These are phyloP conservation scores for Actenoides hombroni DNA, from an alignment of 2,113 vertebrate species.

Conservation along the genomic window DNA sequence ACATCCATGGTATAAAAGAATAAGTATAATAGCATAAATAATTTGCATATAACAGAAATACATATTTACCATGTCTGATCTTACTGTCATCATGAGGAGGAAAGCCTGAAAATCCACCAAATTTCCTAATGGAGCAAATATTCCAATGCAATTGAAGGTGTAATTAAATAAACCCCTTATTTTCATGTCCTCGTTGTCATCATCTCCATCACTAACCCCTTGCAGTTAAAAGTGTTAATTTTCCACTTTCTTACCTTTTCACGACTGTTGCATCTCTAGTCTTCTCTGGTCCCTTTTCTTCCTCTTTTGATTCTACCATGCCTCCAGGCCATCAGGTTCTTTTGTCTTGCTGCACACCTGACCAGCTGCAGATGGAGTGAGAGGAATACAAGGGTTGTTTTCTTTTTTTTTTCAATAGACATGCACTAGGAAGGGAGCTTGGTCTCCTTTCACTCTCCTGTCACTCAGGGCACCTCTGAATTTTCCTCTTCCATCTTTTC, in stretches of 20 bases:
- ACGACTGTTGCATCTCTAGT: background rate
- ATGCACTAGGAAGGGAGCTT: background rate
- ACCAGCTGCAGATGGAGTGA: background rate
- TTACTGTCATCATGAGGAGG: background rate
- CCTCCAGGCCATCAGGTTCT: background rate
- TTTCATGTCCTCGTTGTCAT: background rate
- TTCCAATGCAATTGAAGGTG: too few relatives aligned
- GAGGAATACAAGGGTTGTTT: background rate
- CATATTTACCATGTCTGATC: background rate
- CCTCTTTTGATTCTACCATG: background rate
- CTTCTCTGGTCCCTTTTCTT: background rate
- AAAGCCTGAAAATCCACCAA: background rate
- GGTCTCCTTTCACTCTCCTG: too few relatives aligned
- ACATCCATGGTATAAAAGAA: background rate
- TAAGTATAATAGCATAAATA: background rate
- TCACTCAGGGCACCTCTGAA: background rate
- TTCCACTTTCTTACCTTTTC: background rate
- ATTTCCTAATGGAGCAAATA: background rate
- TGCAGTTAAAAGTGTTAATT: accelerated
- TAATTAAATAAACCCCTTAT: background rate
- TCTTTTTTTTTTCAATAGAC: background rate
- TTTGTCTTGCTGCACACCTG: background rate
- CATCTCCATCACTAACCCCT: background rate
- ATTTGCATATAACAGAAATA: background rate
- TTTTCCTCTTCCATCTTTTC: background rate